Evolutionary conservation across 2,797 vertebrate species (phyloP).

Genomic region (Apodemus agrarius): DNA sequence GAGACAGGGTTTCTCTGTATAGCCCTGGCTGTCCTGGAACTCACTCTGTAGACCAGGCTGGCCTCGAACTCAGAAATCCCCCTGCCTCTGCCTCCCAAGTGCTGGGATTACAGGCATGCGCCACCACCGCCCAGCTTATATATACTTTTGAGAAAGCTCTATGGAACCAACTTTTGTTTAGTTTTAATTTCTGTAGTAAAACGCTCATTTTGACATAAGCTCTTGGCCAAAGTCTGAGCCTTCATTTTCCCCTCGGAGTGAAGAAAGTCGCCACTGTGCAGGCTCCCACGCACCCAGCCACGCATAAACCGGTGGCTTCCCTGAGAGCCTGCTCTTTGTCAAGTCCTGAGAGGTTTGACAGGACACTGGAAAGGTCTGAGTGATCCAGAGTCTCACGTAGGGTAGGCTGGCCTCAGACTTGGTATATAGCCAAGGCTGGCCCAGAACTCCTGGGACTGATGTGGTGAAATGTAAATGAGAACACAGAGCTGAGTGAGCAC

Average conservation of each 20-base stretch:
- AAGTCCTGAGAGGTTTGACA: background rate
- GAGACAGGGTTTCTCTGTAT: no score
- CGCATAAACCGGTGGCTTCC: background rate
- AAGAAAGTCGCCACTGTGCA: conserved; percentile 3
- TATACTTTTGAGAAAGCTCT: conserved; percentile 51
- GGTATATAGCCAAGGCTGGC: background rate
- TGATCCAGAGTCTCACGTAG: background rate
- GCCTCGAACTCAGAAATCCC: no score
- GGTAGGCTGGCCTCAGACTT: background rate
- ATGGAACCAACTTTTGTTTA: background rate
- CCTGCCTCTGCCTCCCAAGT: no score
- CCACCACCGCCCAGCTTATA: no score
- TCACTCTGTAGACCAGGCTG: no score
- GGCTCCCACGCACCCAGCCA: background rate
- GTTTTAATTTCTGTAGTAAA: background rate
- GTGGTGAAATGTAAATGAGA: conserved; percentile 1
- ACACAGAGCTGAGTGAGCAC: background rate
- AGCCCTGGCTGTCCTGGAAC: no score
- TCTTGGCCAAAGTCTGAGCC: background rate
- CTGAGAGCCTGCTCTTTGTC: background rate
- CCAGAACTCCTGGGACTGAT: background rate
- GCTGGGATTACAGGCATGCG: no score
- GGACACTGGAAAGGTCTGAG: background rate
- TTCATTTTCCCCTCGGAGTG: conserved; percentile 29
- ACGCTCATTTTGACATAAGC: background rate